Base-by-base conservation (phyloP, 2,888 invertebrate genomes). In the Hirtodrosophila confusa region DNA sequence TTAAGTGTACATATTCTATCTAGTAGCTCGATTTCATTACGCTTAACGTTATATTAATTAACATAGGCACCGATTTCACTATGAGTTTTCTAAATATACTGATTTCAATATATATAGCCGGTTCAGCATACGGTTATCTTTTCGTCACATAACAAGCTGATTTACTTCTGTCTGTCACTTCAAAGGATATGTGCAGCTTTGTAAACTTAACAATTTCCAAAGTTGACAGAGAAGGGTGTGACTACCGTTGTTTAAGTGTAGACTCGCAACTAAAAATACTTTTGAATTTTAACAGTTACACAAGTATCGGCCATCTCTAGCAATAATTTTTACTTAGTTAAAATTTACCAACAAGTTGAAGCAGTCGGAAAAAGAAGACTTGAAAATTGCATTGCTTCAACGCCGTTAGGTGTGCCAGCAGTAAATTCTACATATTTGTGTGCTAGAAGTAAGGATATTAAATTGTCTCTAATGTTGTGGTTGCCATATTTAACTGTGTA, bases 311-410 rank as follows among this genome's bases (percentile, higher is more conserved):
- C 17, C 69, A 62, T 29, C 55, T 29, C 51, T 62, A 49, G 1
- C 11, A 61, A 47, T 48, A 40, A 40, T 35, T 39, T 65, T 57
- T 39, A 29, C 17, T 17, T 39, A 35, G 48, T 56, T 47, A 65
- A 55, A 51, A 56, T 57, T 41, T 43, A 44, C 58, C 60, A 55
- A 64, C 54, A 68, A 66, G 54, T 60, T 41, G 51, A 17, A 17
- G 17, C 17, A 62, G 56, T 63, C 53, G 43, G 48, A 17, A 17
- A 17, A 17, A 17, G 17, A 1, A 17, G 31, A 51, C 36, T 45
- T 1, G 17, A 48, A 40, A 66, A 48, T 35, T 41, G 49, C 41
- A 27, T 54, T 57, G n/a, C 31, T 53, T 49, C 27, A 17, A 17
- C 17, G 17, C 17, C 17, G 17, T 17, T 1, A 17, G 17, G 17